Evolutionary conservation across 37 sponge, comb jelly and placozoan genomes (phyloP).

Genomic region (Aplysina aerophoba): DNA sequence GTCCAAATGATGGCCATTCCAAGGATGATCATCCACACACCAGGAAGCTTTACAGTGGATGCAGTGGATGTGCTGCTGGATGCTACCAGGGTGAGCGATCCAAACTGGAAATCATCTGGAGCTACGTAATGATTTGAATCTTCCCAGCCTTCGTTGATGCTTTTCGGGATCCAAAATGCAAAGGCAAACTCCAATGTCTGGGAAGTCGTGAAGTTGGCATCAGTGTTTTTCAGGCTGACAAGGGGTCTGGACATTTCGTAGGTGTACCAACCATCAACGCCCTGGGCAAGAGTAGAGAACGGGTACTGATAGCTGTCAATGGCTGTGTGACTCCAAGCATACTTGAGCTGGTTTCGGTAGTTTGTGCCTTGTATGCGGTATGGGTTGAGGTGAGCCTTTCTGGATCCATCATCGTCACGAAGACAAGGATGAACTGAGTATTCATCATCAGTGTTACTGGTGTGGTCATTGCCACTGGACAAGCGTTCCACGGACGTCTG

Average conservation of each 20-base stretch:
- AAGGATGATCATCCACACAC: too few relatives aligned
- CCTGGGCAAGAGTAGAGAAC: conserved; percentile 12
- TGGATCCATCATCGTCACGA: conserved; percentile 29
- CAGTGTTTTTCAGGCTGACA: conserved; percentile 7
- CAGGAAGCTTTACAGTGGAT: background rate
- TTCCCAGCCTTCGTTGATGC: conserved; percentile 12
- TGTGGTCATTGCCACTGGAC: conserved; percentile 42
- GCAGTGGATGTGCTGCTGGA: background rate
- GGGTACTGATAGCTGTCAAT: conserved; percentile 18
- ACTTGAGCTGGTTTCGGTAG: conserved; percentile 34
- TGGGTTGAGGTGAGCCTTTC: background rate
- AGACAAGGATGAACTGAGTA: conserved; percentile 48
- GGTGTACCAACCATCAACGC: conserved; percentile 20
- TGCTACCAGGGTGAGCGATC: conserved; percentile 1
- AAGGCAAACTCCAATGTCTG: conserved; percentile 12
- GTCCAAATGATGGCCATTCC: too few relatives aligned
- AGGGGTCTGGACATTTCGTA: conserved; percentile 17
- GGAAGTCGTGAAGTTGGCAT: conserved; percentile 16
- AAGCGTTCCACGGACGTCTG: conserved; percentile 34
- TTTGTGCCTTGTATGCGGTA: background rate
- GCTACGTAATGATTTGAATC: conserved; percentile 40
- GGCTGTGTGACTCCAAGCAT: conserved; percentile 40
- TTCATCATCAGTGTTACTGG: conserved; percentile 36
- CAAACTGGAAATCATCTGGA: conserved; percentile 30
- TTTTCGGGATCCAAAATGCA: conserved; percentile 31